Conservation (phyloP, 2,888 invertebrate species). For the Arrhopalites spinosus region DNA sequence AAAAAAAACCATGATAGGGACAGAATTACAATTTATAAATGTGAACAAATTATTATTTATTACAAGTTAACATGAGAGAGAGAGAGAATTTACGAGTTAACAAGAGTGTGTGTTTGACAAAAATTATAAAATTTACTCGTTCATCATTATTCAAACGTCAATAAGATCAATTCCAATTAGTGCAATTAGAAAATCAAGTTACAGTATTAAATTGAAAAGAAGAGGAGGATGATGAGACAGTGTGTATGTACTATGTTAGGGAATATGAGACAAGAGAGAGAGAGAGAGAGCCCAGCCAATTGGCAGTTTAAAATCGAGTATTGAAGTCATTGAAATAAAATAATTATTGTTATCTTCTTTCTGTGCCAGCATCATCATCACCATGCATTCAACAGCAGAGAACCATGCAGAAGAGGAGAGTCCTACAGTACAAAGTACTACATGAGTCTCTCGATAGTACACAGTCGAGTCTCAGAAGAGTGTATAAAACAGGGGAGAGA, state of each 20-base stretch:
- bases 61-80: too few relatives aligned
- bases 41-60: too few relatives aligned
- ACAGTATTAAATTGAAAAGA: neutral
- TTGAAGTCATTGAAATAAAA: conserved; percentile 7
- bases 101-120: too few relatives aligned
- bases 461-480: neutral
- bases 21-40: too few relatives aligned
- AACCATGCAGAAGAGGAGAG: too few relatives aligned
- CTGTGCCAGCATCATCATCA: too few relatives aligned
- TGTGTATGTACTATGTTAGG: neutral
- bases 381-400: too few relatives aligned
- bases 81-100: too few relatives aligned
- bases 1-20: too few relatives aligned
- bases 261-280: neutral
- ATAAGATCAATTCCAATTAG: neutral
- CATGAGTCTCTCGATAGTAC: neutral
- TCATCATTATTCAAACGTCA: neutral
- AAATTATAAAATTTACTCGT: neutral
- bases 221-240: neutral
- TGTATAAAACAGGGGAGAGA: conserved; percentile 2
- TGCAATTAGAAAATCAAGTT: neutral
- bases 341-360: conserved; percentile 15
- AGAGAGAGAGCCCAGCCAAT: neutral
- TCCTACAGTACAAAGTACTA: neutral
- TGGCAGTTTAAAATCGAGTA: neutral